phyloP scores from a whole-genome alignment of 2,888 invertebrate genomes.

The Seira sanloemensis region DNA sequence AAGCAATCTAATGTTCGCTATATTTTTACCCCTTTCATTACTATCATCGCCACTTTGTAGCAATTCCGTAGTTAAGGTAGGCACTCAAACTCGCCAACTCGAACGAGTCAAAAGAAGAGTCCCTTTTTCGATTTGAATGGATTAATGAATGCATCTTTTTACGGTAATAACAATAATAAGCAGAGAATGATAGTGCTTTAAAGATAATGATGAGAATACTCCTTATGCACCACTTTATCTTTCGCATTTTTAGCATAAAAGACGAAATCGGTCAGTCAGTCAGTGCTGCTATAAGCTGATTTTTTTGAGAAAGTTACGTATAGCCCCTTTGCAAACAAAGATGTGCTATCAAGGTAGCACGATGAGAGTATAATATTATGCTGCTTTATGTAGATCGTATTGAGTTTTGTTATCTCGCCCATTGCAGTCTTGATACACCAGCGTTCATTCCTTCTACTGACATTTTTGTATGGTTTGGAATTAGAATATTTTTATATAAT shows the following conservation, averaged over 20 bases:
- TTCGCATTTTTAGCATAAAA: constrained; percentile 7
- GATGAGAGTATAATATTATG: neutral
- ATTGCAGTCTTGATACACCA: neutral
- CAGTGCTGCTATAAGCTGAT: constrained; percentile 14
- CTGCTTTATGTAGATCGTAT: neutral
- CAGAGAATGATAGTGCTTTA: neutral
- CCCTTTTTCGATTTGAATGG: constrained; percentile 9
- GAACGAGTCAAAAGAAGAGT: constrained; percentile 1
- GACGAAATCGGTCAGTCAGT: constrained; percentile 55
- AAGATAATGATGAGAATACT: constrained; percentile 16
- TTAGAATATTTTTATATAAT: constrained; percentile 33
- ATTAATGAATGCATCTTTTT: constrained; percentile 16
- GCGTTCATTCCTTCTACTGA: neutral
- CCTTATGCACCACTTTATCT: neutral
- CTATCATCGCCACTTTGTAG: neutral
- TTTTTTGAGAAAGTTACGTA: constrained; percentile 60
- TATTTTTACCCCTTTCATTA: neutral
- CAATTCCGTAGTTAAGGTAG: neutral
- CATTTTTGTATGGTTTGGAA: constrained; percentile 28
- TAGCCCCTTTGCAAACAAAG: constrained; percentile 27
- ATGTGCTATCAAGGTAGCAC: neutral
- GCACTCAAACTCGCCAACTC: neutral
- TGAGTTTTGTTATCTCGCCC: neutral
- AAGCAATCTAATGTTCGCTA: neutral
- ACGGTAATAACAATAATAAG: constrained; percentile 10